Percentiles rank a stretch among this genome's conserved stretches.
Evolutionary conservation across 2,113 vertebrate genomes (phyloP).

Genomic region (Petrocephalus zakoni): DNA sequence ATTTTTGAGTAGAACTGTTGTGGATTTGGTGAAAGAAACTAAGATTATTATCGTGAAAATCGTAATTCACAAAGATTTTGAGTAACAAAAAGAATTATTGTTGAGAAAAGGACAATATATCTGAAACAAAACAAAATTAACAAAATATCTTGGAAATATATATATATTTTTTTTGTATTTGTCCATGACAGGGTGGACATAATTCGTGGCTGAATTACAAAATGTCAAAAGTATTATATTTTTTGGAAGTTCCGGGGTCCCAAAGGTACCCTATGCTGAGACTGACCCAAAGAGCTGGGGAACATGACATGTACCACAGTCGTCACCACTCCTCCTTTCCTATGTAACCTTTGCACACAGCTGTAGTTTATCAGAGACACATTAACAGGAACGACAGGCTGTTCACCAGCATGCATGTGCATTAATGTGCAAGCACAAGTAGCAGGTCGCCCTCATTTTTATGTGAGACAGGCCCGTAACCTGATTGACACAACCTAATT

Average conservation of each 20-base stretch:
- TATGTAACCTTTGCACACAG: background rate
- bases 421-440: background rate
- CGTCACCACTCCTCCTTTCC: background rate
- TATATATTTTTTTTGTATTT: background rate
- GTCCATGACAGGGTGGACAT: background rate
- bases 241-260: background rate
- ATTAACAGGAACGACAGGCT: background rate
- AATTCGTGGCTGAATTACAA: background rate
- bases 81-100: background rate
- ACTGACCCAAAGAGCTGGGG: background rate
- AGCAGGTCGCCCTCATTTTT: background rate
- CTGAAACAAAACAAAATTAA: background rate
- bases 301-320: background rate
- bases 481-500: conserved; percentile 14
- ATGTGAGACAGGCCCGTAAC: background rate
- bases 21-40: background rate
- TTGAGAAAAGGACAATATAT: background rate
- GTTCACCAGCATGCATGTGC: background rate
- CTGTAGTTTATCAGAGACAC: background rate
- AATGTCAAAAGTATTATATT: background rate
- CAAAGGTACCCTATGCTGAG: background rate
- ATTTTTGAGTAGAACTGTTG: background rate
- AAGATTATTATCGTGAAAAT: background rate
- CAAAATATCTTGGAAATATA: background rate
- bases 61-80: background rate